Percentiles rank a stretch among this genome's conserved stretches.
Evolutionary conservation across 2,113 vertebrate genomes (phyloP).

Genomic region (Sebastes fasciatus): DNA sequence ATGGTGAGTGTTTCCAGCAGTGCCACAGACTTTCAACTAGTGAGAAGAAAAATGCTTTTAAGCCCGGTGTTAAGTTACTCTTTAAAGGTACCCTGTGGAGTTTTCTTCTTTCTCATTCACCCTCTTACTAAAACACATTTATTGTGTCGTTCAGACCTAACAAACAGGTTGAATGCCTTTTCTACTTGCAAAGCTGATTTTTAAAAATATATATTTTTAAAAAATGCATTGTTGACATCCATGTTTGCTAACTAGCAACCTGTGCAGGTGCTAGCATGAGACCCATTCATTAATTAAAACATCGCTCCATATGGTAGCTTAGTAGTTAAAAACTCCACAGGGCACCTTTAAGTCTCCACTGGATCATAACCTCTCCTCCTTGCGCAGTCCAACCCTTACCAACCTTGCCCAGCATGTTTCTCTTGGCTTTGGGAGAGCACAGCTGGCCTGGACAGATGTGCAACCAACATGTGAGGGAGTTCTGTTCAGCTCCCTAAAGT

Average conservation of each 20-base stretch:
- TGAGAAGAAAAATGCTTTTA: background rate
- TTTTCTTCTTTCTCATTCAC: background rate
- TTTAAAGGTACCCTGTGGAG: background rate
- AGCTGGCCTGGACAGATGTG: conserved; percentile 57
- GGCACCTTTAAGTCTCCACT: conserved; percentile 13
- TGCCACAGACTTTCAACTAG: background rate
- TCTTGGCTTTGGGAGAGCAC: conserved; percentile 32
- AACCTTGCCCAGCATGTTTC: conserved; percentile 25
- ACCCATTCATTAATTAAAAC: background rate
- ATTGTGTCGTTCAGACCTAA: background rate
- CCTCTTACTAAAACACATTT: background rate
- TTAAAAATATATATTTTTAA: too few relatives aligned
- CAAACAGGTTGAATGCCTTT: background rate
- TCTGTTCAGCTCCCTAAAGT: conserved; percentile 27
- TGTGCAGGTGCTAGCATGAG: background rate
- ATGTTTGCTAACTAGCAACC: background rate
- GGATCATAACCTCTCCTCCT: background rate
- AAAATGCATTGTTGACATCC: too few relatives aligned
- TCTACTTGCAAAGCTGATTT: too few relatives aligned
- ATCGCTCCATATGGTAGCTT: background rate
- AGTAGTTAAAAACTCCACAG: background rate
- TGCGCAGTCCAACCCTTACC: background rate
- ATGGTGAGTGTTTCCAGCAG: background rate
- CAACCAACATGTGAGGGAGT: conserved; percentile 34
- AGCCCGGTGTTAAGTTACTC: background rate